Conservation (phyloP, 2,888 invertebrate species). For the Melipona bicolor region DNA sequence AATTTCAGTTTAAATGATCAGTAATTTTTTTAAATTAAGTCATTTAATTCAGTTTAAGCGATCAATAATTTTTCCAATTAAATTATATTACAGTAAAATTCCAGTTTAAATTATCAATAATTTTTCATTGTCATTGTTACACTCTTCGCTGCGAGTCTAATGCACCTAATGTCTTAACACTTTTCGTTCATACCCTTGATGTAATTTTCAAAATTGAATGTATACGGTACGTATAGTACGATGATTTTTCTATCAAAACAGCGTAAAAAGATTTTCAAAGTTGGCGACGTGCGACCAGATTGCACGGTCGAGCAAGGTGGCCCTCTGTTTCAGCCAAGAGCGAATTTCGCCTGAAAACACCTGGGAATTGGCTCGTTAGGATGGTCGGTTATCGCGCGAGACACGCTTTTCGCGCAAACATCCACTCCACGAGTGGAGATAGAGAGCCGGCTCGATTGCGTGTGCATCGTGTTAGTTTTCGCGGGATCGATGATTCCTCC, state of each 20-base stretch:
- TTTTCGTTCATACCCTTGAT: background rate
- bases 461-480: constrained; percentile 24
- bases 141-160: too few relatives aligned
- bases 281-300: constrained; percentile 22
- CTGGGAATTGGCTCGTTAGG: constrained; percentile 30
- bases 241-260: too few relatives aligned
- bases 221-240: background rate
- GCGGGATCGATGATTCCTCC: constrained; percentile 14
- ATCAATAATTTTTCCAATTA: too few relatives aligned
- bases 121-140: too few relatives aligned
- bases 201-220: background rate
- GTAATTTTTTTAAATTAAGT: too few relatives aligned
- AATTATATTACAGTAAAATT: too few relatives aligned
- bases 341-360: constrained; percentile 13
- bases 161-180: too few relatives aligned
- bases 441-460: constrained; percentile 16
- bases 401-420: background rate
- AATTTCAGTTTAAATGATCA: too few relatives aligned
- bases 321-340: constrained; percentile 20
- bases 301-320: constrained; percentile 26
- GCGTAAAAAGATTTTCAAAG: constrained; percentile 7
- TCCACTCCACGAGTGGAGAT: constrained; percentile 9
- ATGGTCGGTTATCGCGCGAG: constrained; percentile 11
- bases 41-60: too few relatives aligned
- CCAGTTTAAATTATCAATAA: too few relatives aligned